A percentile compares a stretch with the other conserved stretches of the same genome.
Conservation (phyloP, 2,113 vertebrate genomes). For the Agapornis roseicollis region DNA sequence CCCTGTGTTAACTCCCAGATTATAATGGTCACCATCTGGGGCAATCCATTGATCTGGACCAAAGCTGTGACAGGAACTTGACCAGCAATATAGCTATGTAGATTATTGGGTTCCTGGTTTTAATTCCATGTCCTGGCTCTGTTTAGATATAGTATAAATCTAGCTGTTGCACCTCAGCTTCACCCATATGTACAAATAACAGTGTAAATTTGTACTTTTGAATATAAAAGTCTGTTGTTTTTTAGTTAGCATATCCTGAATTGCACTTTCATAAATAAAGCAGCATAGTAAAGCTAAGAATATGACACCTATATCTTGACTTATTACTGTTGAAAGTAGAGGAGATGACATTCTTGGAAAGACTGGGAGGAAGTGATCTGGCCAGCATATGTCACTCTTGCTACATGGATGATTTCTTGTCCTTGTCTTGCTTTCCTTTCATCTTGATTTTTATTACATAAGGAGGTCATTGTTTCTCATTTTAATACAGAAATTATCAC, state of each 20-base stretch:
- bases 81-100: not conserved
- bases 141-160: not conserved
- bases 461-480: not conserved
- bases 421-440: not conserved
- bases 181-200: not conserved
- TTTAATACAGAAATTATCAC: not conserved
- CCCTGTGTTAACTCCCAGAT: not conserved
- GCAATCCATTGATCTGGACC: not conserved
- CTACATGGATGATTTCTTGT: not conserved
- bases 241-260: not conserved
- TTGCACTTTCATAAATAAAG: not conserved
- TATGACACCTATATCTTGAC: not conserved
- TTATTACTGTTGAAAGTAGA: not conserved
- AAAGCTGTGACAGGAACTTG: not conserved
- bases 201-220: not conserved
- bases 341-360: not conserved
- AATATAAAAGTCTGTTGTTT: not conserved
- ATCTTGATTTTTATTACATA: not conserved
- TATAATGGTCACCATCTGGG: not conserved
- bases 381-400: not conserved
- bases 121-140: not conserved
- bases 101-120: not conserved
- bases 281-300: not conserved
- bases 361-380: not conserved
- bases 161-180: not conserved